These are phyloP conservation scores for Nasonia vitripennis DNA, from an alignment of 1,140 invertebrate genomes.

Conservation along the genomic window DNA sequence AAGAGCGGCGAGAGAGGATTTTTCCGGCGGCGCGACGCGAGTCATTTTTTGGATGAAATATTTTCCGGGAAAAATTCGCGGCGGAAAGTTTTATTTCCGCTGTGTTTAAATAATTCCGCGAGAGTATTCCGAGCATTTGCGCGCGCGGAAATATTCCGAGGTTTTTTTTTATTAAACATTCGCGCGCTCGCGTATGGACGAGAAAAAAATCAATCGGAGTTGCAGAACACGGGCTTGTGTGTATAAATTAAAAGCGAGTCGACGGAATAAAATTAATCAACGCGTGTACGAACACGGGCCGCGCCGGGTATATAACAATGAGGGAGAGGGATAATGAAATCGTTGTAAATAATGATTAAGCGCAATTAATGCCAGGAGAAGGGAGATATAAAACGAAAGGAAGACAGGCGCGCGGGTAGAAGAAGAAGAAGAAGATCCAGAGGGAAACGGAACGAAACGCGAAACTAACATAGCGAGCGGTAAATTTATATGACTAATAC, in stretches of 20 bases:
- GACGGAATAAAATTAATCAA: neutral
- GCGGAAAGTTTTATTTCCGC: neutral
- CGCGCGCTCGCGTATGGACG: neutral
- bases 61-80: slow-evolving; percentile 11
- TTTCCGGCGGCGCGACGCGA: neutral
- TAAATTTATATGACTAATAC: slow-evolving; percentile 55
- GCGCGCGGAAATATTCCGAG: neutral
- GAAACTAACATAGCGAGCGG: slow-evolving; percentile 51
- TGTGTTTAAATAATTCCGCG: neutral
- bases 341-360: slow-evolving; percentile 54
- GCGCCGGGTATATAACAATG: neutral
- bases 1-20: neutral
- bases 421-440: slow-evolving; percentile 44
- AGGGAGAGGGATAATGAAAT: slow-evolving; percentile 44
- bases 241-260: neutral
- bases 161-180: slow-evolving; percentile 1
- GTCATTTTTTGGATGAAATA: slow-evolving; percentile 46
- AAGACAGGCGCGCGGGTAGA: slow-evolving; percentile 20
- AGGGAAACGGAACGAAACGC: slow-evolving; percentile 44
- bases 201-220: slow-evolving; percentile 7
- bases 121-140: slow-evolving; percentile 20
- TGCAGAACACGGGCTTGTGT: neutral
- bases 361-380: slow-evolving; percentile 37
- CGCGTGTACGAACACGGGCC: neutral
- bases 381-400: slow-evolving; percentile 49